phyloP scores from a whole-genome alignment of 2,797 vertebrate genomes.

The Cossypha dichroa region DNA sequence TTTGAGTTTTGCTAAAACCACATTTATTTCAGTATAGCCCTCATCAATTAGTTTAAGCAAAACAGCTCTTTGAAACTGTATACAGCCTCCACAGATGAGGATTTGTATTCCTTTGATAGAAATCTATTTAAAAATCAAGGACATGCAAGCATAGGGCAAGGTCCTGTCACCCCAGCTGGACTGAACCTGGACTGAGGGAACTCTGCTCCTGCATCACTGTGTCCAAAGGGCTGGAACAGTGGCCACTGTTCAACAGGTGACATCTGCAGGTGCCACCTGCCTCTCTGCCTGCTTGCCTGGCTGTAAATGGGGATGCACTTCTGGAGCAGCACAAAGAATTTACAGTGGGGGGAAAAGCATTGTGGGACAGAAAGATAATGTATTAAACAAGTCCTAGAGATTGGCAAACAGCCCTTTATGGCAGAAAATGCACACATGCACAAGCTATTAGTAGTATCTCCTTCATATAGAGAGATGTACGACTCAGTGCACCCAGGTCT shows the following conservation, averaged over 20 bases:
- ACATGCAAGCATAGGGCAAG: background rate
- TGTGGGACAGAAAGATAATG: background rate
- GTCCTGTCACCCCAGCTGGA: background rate
- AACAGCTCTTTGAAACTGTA: background rate
- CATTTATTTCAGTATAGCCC: background rate
- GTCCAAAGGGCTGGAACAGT: background rate
- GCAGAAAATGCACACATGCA: background rate
- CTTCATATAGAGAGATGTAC: accelerated
- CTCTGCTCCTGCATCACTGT: background rate
- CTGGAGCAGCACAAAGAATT: background rate
- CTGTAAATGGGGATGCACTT: background rate
- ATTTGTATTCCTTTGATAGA: background rate
- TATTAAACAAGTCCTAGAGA: background rate
- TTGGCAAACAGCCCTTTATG: background rate
- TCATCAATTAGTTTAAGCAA: background rate
- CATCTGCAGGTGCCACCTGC: background rate
- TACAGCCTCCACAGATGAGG: background rate
- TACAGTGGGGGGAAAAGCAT: background rate
- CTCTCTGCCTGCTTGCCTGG: accelerated
- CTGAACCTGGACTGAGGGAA: background rate
- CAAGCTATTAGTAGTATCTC: background rate
- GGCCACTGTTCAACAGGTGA: background rate
- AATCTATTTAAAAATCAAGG: background rate
- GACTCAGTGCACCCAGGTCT: background rate
- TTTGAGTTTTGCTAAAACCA: background rate